Conservation (phyloP, 2,797 vertebrate genomes). For the Acomys russatus region DNA sequence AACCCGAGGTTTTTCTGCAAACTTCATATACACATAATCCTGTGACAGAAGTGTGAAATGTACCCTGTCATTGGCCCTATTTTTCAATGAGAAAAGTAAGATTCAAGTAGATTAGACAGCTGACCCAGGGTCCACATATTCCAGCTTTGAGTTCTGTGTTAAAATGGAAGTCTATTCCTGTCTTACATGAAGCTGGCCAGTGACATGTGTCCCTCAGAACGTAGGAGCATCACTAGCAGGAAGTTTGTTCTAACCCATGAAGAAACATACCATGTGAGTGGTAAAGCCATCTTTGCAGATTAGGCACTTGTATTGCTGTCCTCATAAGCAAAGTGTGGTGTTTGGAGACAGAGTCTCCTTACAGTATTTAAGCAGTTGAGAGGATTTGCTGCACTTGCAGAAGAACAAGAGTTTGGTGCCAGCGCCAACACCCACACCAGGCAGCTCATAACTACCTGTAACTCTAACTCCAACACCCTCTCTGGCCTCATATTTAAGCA, state of each 20-base stretch:
- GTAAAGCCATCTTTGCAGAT: neutral
- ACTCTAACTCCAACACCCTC: neutral
- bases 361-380: neutral
- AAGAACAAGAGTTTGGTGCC: neutral
- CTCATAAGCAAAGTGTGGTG: neutral
- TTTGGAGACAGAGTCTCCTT: neutral
- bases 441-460: neutral
- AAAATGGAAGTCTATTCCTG: neutral
- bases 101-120: neutral
- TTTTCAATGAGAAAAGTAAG: neutral
- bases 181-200: neutral
- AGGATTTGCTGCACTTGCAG: neutral
- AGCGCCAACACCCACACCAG: neutral
- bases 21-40: neutral
- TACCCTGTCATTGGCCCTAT: neutral
- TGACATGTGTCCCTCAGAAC: neutral
- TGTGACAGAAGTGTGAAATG: neutral
- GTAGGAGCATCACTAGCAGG: neutral
- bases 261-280: neutral
- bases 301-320: neutral
- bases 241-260: neutral
- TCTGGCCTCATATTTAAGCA: neutral
- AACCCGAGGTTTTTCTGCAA: neutral
- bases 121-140: neutral
- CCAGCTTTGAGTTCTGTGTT: neutral